Percentiles rank a stretch among this genome's conserved stretches.
Conservation (phyloP, 1,140 invertebrate genomes). For the Sitobion miscanthi region DNA sequence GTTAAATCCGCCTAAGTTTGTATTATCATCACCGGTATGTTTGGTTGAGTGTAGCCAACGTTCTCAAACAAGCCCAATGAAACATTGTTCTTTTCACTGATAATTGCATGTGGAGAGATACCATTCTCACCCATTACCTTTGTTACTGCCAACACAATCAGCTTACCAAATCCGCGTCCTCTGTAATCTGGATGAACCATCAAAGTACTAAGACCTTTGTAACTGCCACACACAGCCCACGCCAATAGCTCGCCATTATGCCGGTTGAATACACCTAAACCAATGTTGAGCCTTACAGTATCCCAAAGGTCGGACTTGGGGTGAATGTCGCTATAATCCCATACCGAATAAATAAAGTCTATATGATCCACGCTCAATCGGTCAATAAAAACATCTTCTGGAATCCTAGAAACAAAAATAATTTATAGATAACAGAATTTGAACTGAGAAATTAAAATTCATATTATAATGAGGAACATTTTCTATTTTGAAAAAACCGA, state of each 20-base stretch:
- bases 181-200: slow-evolving; percentile 19
- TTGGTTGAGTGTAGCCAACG: background rate
- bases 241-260: slow-evolving; percentile 47
- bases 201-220: slow-evolving; percentile 57
- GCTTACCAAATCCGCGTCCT: slow-evolving; percentile 50
- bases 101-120: slow-evolving; percentile 55
- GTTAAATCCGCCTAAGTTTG: too few species aligned
- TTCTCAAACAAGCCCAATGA: slow-evolving; percentile 12
- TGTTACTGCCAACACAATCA: slow-evolving; percentile 48
- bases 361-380: slow-evolving; percentile 46
- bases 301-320: slow-evolving; percentile 57
- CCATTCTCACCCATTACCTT: slow-evolving; percentile 54
- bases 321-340: slow-evolving; percentile 58
- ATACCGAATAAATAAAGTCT: slow-evolving; percentile 58
- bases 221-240: slow-evolving; percentile 58
- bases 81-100: slow-evolving; percentile 47
- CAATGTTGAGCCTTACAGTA: slow-evolving; percentile 54
- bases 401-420: background rate
- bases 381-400: slow-evolving; percentile 19
- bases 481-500: too few species aligned
- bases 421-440: background rate
- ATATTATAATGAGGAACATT: too few species aligned
- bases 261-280: slow-evolving; percentile 54
- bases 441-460: background rate
- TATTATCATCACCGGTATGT: too few species aligned